Base-by-base conservation (phyloP, 2,113 vertebrate species). In the Trogon melanurus region DNA sequence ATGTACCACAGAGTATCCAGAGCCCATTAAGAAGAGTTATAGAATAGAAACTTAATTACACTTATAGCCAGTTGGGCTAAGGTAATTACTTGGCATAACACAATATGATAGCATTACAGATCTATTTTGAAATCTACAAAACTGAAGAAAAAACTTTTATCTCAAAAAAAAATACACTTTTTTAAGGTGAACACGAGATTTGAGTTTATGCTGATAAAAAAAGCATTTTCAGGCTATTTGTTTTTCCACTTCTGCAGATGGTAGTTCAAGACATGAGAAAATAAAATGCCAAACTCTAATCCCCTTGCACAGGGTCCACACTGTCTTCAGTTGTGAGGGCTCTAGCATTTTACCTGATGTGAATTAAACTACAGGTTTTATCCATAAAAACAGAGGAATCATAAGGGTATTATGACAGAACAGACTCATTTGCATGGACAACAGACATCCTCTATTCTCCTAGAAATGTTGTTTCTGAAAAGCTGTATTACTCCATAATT, bases 31-130 rank as follows among this genome's bases (percentile, higher is more conserved):
- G 17, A 94, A 85, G 16, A 58, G 56, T 58, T 89, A 72, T 6
- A 74, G 54, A 82, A 88, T 23, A 32, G 66, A 87, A 94, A 88
- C 21, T 78, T 94, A 75, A 70, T 73, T 76, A 85, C n/a, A 69
- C 5, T 87, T 85, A 81, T 14, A 91, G 47, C 65, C 22, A 76
- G 38, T 54, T 72, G 61, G 61, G 57, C 65, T 13, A 86, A 84
- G 65, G 66, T 9, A 81, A 65, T 76, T 66, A 48, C 88, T 70
- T 89, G 47, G 41, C 60, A 16, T 61, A 65, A 76, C 64, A 67
- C 1, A 54, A 58, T 53, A 87, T 62, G 20, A 54, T 26, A 61
- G 29, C 22, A 51, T 38, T 78, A 75, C 38, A 54, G 67, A 61
- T 26, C 51, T 58, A 51, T 87, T 82, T 69, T 69, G 27, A 89